A percentile compares a stretch with the other conserved stretches of the same genome.
Conservation (phyloP, 2,888 invertebrate species). For the Biston stratarius region DNA sequence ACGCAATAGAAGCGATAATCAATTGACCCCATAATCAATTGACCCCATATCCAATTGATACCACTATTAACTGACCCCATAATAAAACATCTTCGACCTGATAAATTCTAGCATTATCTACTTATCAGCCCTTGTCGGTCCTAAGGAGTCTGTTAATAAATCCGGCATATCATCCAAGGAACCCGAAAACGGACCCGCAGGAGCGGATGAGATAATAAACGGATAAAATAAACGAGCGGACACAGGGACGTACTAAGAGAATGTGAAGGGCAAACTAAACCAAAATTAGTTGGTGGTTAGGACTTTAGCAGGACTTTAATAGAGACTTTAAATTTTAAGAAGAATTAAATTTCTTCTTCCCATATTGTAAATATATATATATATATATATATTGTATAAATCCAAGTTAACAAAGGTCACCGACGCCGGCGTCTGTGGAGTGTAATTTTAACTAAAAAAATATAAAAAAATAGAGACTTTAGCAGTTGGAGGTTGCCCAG, state of each 20-base stretch:
- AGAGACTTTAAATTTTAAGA: too few species aligned
- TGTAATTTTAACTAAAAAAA: too few species aligned
- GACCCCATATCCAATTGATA: background rate
- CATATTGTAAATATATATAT: too few species aligned
- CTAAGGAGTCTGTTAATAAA: constrained; percentile 30
- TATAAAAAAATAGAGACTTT: too few species aligned
- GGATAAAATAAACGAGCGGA: constrained; percentile 40
- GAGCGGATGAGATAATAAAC: constrained; percentile 36
- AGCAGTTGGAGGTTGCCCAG: too few species aligned
- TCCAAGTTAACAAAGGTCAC: too few species aligned
- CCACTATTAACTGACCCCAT: background rate
- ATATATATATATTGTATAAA: too few species aligned
- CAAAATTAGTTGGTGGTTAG: background rate
- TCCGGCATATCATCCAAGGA: constrained; percentile 28
- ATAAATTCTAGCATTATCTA: constrained; percentile 16
- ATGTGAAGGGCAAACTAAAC: background rate
- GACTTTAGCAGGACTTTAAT: too few species aligned
- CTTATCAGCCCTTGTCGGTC: constrained; percentile 18
- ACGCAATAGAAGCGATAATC: too few species aligned
- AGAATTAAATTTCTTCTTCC: too few species aligned
- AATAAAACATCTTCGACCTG: background rate
- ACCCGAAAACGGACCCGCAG: constrained; percentile 33
- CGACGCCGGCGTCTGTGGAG: too few species aligned
- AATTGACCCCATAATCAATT: background rate
- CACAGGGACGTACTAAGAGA: constrained; percentile 21